Evolutionary conservation across 2,113 vertebrate genomes (phyloP), one percentile per base, ranked within the genome.

Genomic region (Gavialis gangeticus): DNA sequence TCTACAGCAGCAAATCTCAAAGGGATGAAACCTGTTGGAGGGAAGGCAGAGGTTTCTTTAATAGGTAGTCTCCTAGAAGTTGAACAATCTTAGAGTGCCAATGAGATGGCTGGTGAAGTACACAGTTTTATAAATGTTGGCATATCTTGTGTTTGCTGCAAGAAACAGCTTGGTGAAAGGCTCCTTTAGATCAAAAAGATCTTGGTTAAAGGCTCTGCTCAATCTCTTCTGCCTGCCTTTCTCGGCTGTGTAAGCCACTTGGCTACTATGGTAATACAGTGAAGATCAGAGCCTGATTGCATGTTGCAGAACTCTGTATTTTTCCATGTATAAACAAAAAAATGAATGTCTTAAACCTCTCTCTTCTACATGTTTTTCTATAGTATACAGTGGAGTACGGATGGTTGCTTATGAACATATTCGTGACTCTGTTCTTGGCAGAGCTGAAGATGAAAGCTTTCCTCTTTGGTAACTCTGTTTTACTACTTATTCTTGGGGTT

Each of bases 351-450:
- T 66, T 60, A 90, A 46, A 88, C 24, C 12, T 4, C 6, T 92
- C 58, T 81, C 58, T 81, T 58, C 79, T 89, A 28, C 30, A 95
- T 91, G 92, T 88, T 92, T 82, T 46, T 76, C 56, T 62, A 18
- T 91, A 99, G 99, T 99, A 59, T 99, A 99, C 94, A 98, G 98
- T 3, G 98, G 98, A 3, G 98, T 98, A 79, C 97, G 98, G 92
- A 99, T 99, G 98, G 97, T 99, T 64, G 97, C 95, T 1, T 99
- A 99, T 0, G 98, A 99, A 94, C 98, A 99, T 71, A 97, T 99
- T 34, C 98, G 98, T n/a, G 99, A 99, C 77, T 98, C 97, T 0
- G 91, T 98, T 22, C 97, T 99, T 83, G 98, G 98, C 91, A 98
- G 97, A 95, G 95, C 90, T 55, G 97, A 98, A 87, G 97, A 98